These are phyloP conservation scores for Drosophila incognita DNA, from an alignment of 2,888 invertebrate species.

Conservation along the genomic window DNA sequence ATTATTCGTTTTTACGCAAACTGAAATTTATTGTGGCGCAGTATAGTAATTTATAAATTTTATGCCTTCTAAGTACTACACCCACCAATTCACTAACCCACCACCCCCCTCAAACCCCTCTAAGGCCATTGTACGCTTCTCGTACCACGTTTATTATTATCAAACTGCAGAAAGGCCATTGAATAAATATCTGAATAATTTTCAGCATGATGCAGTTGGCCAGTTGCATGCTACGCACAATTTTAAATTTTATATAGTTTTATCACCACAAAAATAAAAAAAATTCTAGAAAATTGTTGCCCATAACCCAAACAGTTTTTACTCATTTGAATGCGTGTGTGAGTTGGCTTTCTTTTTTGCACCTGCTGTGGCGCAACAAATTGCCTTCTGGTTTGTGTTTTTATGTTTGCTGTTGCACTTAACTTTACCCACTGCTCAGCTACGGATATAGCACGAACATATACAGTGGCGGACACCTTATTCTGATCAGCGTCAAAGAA, in stretches of 20 bases:
- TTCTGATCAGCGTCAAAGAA: too few species aligned
- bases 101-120: conserved; percentile 1
- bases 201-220: conserved; percentile 7
- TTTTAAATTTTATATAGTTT: conserved; percentile 60
- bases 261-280: neutral
- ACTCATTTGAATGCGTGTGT: neutral
- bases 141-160: conserved; percentile 19
- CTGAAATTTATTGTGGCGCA: conserved; percentile 80
- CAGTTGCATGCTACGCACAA: conserved; percentile 35
- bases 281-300: neutral
- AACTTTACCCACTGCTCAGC: conserved; percentile 42
- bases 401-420: conserved; percentile 54
- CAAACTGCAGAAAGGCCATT: conserved; percentile 23
- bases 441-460: conserved; percentile 15
- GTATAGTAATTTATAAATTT: conserved; percentile 78
- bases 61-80: conserved; percentile 77
- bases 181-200: conserved; percentile 31
- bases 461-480: too few species aligned
- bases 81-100: neutral
- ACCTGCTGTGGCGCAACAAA: conserved; percentile 61
- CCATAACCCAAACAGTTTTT: neutral
- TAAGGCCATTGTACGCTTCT: neutral
- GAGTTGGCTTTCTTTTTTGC: neutral
- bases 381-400: conserved; percentile 62
- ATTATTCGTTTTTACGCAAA: conserved; percentile 79